Conservation (phyloP, 2,888 invertebrate genomes). For the Eulithis testata region DNA sequence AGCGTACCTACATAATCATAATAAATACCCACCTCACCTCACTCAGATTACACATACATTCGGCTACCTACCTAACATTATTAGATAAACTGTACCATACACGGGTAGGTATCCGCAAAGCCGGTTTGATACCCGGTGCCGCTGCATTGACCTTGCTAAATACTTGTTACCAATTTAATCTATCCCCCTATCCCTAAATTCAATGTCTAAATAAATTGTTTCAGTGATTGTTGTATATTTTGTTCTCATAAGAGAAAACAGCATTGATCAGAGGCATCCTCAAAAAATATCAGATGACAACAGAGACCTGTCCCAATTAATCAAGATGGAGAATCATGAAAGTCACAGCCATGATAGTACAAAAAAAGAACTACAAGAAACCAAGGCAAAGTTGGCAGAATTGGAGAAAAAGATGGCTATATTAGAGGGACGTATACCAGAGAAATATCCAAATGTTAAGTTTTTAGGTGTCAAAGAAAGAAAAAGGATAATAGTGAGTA, state of each 20-base stretch:
- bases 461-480: conserved; percentile 96
- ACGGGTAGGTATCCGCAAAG: no score
- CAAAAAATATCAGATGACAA: conserved; percentile 58
- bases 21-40: no score
- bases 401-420: conserved; percentile 89
- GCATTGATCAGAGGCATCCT: conserved; percentile 45
- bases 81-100: no score
- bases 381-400: conserved; percentile 86
- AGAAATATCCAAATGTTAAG: conserved; percentile 95
- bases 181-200: no score
- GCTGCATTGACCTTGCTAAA: no score
- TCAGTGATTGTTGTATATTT: conserved; percentile 69
- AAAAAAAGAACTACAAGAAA: conserved; percentile 84
- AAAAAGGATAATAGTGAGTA: conserved; percentile 93
- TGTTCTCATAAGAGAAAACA: conserved; percentile 48
- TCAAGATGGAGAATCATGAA: conserved; percentile 54
- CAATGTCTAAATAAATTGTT: conserved; percentile 37
- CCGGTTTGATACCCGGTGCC: no score
- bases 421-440: conserved; percentile 90
- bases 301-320: conserved; percentile 51
- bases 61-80: no score
- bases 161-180: no score
- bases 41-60: no score
- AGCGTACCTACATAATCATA: no score
- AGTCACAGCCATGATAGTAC: conserved; percentile 56